Conservation (phyloP, 1,140 invertebrate genomes). For the Drosophila pandora region DNA sequence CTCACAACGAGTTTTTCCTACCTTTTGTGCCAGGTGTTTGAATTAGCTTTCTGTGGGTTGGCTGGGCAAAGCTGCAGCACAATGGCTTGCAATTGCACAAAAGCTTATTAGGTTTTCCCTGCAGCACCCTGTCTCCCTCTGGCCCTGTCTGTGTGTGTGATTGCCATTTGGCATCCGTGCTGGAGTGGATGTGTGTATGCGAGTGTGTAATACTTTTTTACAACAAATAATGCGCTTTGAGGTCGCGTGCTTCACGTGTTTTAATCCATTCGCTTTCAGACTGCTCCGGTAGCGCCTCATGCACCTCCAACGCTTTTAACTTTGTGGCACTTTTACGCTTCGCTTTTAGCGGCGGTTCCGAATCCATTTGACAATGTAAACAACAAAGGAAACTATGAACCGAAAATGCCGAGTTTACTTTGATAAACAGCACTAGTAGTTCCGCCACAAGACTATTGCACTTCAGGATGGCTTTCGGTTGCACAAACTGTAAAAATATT, state of each 20-base stretch:
- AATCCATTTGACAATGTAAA: conserved; percentile 52
- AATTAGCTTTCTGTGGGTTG: conserved; percentile 75
- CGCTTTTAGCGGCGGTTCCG: conserved; percentile 39
- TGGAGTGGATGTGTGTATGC: conserved; percentile 11
- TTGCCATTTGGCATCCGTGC: conserved; percentile 36
- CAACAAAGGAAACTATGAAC: conserved; percentile 41
- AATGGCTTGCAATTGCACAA: conserved; percentile 74
- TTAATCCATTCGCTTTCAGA: conserved; percentile 50
- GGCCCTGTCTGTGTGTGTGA: conserved; percentile 23
- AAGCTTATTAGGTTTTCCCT: conserved; percentile 73
- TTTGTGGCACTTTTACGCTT: conserved; percentile 41
- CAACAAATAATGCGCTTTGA: conserved; percentile 74
- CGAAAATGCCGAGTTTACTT: conserved; percentile 40
- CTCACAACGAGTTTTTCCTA: conserved; percentile 41
- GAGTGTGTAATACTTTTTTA: conserved; percentile 60
- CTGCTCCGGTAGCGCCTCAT: conserved; percentile 2
- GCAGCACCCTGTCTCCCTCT: background rate
- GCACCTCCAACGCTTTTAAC: conserved; percentile 16
- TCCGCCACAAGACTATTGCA: conserved; percentile 16
- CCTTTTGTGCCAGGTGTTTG: conserved; percentile 77
- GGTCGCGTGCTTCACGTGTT: conserved; percentile 60
- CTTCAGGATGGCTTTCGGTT: background rate
- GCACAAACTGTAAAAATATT: background rate
- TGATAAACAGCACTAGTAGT: conserved; percentile 33
- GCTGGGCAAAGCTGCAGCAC: conserved; percentile 51